These are phyloP conservation scores for Ormia ochracea DNA, from an alignment of 2,888 invertebrate species.

Conservation along the genomic window DNA sequence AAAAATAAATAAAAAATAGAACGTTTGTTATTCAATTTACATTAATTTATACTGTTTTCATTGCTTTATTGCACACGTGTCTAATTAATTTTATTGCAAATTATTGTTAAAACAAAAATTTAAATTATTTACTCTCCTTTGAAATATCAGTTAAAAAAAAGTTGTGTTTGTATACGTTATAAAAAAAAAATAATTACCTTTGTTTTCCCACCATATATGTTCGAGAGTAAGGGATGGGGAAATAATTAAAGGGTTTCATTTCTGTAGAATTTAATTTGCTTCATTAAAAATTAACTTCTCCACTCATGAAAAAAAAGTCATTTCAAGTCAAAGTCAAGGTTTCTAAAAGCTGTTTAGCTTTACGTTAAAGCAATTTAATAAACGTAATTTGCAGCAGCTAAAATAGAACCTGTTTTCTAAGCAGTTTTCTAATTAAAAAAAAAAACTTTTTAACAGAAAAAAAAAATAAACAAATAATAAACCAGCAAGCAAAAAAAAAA, in stretches of 20 bases:
- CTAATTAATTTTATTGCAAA: neutral
- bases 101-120: neutral
- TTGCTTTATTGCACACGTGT: neutral
- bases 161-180: no score
- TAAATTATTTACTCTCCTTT: no score
- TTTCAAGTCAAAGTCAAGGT: conserved; percentile 78
- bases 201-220: neutral
- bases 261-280: conserved; percentile 10
- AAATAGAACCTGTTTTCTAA: conserved; percentile 58
- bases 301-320: conserved; percentile 70
- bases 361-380: conserved; percentile 64
- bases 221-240: neutral
- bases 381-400: conserved; percentile 54
- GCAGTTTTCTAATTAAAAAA: conserved; percentile 43
- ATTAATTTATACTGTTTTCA: neutral
- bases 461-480: conserved; percentile 42
- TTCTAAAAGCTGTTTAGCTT: conserved; percentile 70
- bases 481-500: neutral
- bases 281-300: conserved; percentile 17
- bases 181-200: no score
- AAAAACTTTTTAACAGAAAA: conserved; percentile 18
- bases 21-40: no score
- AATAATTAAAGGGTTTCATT: neutral
- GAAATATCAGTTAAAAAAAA: no score
- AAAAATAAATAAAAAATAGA: no score